Percentiles rank a stretch among this genome's conserved stretches.
Evolutionary conservation across 2,113 vertebrate genomes (phyloP).

Genomic region (Gasterosteus nipponicus): DNA sequence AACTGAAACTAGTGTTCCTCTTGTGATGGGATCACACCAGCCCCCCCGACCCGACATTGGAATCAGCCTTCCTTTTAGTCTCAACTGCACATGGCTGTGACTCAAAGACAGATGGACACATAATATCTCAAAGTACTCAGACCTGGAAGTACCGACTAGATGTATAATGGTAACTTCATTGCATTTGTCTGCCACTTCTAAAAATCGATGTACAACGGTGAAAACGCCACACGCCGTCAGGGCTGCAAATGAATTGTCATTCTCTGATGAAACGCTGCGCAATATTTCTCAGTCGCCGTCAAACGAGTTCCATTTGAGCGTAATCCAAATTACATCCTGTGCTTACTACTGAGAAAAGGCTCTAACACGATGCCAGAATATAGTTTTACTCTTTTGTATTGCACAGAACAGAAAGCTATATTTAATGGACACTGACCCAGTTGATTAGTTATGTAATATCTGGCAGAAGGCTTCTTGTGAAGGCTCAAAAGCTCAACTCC

Average conservation of each 20-base stretch:
- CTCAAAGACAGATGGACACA: too few species aligned
- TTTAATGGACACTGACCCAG: conserved; percentile 58
- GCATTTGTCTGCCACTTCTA: neutral
- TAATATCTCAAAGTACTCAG: neutral
- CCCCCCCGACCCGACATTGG: too few species aligned
- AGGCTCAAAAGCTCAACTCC: conserved; percentile 50
- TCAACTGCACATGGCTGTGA: too few species aligned
- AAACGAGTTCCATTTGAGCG: neutral
- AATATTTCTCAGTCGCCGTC: neutral
- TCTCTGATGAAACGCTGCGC: neutral
- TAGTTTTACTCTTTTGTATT: neutral
- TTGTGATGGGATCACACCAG: neutral
- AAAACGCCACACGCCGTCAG: neutral
- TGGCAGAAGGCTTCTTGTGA: conserved; percentile 56
- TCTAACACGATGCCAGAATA: neutral
- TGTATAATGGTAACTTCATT: neutral
- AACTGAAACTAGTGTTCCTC: neutral
- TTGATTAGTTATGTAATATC: conserved; percentile 68
- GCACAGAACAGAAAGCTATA: conserved; percentile 19
- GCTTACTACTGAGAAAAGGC: neutral
- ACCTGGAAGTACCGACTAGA: neutral
- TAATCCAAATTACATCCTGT: neutral
- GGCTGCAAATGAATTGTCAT: neutral
- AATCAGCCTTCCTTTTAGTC: too few species aligned
- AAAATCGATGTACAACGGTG: neutral